These are phyloP conservation scores for Harpagifer antarcticus DNA, from an alignment of 2,797 vertebrate genomes.

Conservation along the genomic window DNA sequence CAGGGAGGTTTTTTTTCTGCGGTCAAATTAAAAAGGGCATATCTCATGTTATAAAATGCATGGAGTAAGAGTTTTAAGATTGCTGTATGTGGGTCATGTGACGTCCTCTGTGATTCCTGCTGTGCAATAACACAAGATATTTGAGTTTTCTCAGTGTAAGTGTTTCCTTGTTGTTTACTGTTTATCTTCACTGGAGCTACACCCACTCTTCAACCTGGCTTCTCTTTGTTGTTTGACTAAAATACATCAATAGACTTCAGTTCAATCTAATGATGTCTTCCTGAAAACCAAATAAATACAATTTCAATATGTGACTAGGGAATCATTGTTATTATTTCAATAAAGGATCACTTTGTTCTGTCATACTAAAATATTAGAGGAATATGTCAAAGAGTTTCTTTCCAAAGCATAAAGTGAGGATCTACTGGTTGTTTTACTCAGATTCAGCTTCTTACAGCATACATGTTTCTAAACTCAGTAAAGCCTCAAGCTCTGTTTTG, in stretches of 20 bases:
- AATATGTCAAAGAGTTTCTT: not conserved
- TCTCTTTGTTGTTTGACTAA: not conserved
- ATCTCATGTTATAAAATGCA: slow-evolving; percentile 33
- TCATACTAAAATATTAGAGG: not conserved
- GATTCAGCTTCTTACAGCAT: slow-evolving; percentile 5
- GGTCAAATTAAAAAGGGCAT: slow-evolving; percentile 44
- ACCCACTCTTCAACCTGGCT: not conserved
- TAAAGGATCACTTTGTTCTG: not conserved
- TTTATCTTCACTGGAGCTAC: slow-evolving; percentile 3
- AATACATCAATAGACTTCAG: slow-evolving; percentile 24
- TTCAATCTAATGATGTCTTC: slow-evolving; percentile 15
- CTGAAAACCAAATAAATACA: not conserved
- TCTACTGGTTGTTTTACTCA: slow-evolving; percentile 14
- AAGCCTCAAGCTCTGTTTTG: slow-evolving; percentile 35
- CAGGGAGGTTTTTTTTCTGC: slow-evolving; percentile 37
- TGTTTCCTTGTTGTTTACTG: slow-evolving; percentile 9
- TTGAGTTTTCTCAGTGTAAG: not conserved
- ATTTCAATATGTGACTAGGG: not conserved
- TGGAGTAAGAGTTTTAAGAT: slow-evolving; percentile 25
- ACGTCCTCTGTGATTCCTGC: slow-evolving; percentile 8
- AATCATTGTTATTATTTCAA: slow-evolving; percentile 13
- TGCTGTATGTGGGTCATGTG: slow-evolving; percentile 16
- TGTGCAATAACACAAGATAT: not conserved
- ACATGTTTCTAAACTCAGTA: slow-evolving; percentile 24
- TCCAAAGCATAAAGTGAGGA: slow-evolving; percentile 8